A percentile compares a stretch with the other conserved stretches of the same genome.
Evolutionary conservation across 2,888 invertebrate species (phyloP).

Genomic region (Acrobasis repandana): DNA sequence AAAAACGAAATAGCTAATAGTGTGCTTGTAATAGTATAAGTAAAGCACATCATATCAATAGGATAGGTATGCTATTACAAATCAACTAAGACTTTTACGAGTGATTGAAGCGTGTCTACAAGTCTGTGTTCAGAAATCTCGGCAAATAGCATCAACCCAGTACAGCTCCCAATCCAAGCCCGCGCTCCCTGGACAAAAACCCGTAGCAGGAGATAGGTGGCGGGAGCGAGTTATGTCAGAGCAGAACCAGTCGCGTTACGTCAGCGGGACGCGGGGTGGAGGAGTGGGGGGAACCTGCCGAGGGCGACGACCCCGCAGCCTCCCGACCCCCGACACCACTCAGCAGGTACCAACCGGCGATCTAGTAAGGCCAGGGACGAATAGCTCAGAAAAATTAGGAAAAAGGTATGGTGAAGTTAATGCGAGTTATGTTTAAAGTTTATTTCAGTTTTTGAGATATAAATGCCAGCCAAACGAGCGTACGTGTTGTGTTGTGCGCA

Average conservation of each 20-base stretch:
- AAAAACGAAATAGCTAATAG: too few species aligned
- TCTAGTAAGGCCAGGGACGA: constrained; percentile 7
- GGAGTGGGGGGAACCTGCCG: constrained; percentile 43
- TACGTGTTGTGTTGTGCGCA: not conserved
- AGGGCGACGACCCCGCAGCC: constrained; percentile 47
- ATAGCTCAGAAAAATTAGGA: not conserved
- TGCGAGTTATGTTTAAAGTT: too few species aligned
- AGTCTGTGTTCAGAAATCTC: too few species aligned
- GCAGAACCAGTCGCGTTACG: constrained; percentile 47
- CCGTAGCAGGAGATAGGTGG: constrained; percentile 33
- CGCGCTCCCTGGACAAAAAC: constrained; percentile 34
- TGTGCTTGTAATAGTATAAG: too few species aligned
- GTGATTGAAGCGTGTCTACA: too few species aligned
- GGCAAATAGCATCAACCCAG: not conserved
- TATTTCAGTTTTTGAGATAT: too few species aligned
- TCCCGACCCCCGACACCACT: constrained; percentile 25
- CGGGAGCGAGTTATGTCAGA: constrained; percentile 41
- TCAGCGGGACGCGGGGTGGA: constrained; percentile 27
- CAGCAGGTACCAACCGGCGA: constrained; percentile 4
- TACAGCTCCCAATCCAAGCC: constrained; percentile 15
- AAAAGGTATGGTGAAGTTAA: too few species aligned
- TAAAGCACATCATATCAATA: too few species aligned
- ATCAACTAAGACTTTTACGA: too few species aligned
- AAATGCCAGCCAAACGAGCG: too few species aligned
- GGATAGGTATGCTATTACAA: too few species aligned